These are phyloP conservation scores for Chascanopsetta lugubris DNA, from an alignment of 2,113 vertebrate genomes.

Conservation along the genomic window DNA sequence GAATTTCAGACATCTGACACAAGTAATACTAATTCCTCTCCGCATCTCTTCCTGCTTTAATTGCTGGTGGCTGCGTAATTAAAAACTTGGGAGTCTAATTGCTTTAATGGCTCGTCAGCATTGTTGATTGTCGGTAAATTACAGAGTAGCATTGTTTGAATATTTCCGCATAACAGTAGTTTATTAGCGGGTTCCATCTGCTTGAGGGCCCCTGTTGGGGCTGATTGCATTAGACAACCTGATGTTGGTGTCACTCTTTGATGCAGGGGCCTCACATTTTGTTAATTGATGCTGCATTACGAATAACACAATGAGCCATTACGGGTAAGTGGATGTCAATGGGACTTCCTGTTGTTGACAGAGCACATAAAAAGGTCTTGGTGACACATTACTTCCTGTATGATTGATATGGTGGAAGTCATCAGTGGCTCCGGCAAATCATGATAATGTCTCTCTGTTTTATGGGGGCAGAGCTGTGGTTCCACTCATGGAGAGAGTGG, in stretches of 20 bases:
- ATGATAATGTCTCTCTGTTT: constrained; percentile 16
- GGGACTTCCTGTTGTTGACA: constrained; percentile 3
- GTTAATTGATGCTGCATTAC: constrained; percentile 25
- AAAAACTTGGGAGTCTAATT: constrained; percentile 36
- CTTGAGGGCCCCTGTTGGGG: constrained; percentile 27
- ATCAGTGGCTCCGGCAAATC: constrained; percentile 8
- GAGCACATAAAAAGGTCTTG: not conserved
- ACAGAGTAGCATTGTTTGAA: constrained; percentile 37
- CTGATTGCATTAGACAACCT: constrained; percentile 45
- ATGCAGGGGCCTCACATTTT: constrained; percentile 25
- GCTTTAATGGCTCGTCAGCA: constrained; percentile 24
- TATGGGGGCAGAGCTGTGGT: no score
- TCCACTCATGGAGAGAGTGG: no score
- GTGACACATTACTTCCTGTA: not conserved
- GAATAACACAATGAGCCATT: constrained; percentile 1
- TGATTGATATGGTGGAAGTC: no score
- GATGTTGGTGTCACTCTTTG: constrained; percentile 42
- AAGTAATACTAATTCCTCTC: not conserved
- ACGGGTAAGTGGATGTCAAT: constrained; percentile 13
- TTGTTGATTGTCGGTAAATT: constrained; percentile 43
- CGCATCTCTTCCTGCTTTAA: not conserved
- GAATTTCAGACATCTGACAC: not conserved
- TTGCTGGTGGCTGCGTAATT: constrained; percentile 33
- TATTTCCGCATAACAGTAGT: constrained; percentile 44
- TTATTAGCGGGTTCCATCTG: constrained; percentile 62